Conservation (phyloP, 1,140 invertebrate species). For the Solen grandis region DNA sequence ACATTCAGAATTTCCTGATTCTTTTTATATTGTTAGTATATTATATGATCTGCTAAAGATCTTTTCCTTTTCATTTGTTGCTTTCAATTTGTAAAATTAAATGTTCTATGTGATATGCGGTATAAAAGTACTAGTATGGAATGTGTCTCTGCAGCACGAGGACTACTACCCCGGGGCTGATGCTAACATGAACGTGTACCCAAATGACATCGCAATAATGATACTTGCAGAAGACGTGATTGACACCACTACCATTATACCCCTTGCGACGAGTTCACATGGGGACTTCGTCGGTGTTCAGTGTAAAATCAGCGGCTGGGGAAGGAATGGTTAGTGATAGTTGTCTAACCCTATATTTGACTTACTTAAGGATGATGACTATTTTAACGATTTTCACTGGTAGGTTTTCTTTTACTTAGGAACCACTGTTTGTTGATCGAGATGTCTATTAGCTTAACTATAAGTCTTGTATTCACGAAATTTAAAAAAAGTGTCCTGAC, state of each 20-base stretch:
- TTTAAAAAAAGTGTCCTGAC: too few species aligned
- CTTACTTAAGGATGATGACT: too few species aligned
- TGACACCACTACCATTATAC: constrained; percentile 13
- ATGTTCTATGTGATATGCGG: too few species aligned
- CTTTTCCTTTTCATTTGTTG: background rate
- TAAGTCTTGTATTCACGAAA: too few species aligned
- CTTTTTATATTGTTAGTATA: background rate
- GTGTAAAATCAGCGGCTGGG: constrained; percentile 48
- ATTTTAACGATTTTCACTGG: too few species aligned
- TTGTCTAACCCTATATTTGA: too few species aligned
- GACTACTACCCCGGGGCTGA: constrained; percentile 2
- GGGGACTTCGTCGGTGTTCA: background rate
- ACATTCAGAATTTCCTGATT: background rate
- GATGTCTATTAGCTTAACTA: too few species aligned
- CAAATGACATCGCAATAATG: constrained; percentile 41
- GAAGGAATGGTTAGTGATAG: constrained; percentile 27
- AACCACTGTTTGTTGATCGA: too few species aligned
- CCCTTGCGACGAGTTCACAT: background rate
- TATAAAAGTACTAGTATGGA: background rate
- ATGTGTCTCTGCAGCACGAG: constrained; percentile 9
- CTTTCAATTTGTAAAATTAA: background rate
- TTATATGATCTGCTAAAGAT: background rate
- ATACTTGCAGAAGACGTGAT: background rate
- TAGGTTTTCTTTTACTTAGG: too few species aligned
- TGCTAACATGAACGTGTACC: constrained; percentile 17